Percentiles rank a stretch among this genome's conserved stretches.
phyloP scores from a whole-genome alignment of 2,888 invertebrate species.

The Scaptomyza cyrtandrae region DNA sequence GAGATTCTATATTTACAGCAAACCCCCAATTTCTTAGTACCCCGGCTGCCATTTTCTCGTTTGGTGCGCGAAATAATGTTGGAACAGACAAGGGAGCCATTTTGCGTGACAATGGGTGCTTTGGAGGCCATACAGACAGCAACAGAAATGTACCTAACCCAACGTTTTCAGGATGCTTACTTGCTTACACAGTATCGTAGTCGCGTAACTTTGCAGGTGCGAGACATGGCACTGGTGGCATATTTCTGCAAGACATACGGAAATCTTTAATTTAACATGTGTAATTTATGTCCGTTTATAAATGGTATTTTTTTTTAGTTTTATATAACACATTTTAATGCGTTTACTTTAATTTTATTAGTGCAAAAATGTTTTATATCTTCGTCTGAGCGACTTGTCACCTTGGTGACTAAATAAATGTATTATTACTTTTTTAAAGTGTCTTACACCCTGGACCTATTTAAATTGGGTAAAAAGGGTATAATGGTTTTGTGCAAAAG shows the following conservation, averaged over 20 bases:
- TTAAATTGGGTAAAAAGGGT: too few relatives aligned
- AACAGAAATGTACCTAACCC: conserved; percentile 85
- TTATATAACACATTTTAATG: too few relatives aligned
- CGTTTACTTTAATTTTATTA: too few relatives aligned
- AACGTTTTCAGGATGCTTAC: conserved; percentile 85
- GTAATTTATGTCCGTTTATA: too few relatives aligned
- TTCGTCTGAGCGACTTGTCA: not conserved
- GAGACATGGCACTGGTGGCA: conserved; percentile 84
- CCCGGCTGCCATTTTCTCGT: conserved; percentile 84
- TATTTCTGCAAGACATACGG: conserved; percentile 44
- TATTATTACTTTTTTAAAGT: not conserved
- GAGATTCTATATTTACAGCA: conserved; percentile 57
- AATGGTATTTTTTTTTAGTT: too few relatives aligned
- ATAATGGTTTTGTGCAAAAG: too few relatives aligned
- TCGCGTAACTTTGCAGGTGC: conserved; percentile 84
- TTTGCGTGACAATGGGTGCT: conserved; percentile 82
- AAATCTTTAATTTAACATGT: conserved; percentile 2
- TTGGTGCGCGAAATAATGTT: conserved; percentile 84
- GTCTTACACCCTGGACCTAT: not conserved
- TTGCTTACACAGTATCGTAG: conserved; percentile 84
- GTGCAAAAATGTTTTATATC: not conserved
- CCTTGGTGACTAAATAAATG: conserved; percentile 3
- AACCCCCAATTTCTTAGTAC: conserved; percentile 77
- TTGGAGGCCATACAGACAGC: conserved; percentile 85
- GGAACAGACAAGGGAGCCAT: conserved; percentile 24